phyloP scores from a whole-genome alignment of 35 echinoderm and acorn worm genomes.

The Apostichopus japonicus region DNA sequence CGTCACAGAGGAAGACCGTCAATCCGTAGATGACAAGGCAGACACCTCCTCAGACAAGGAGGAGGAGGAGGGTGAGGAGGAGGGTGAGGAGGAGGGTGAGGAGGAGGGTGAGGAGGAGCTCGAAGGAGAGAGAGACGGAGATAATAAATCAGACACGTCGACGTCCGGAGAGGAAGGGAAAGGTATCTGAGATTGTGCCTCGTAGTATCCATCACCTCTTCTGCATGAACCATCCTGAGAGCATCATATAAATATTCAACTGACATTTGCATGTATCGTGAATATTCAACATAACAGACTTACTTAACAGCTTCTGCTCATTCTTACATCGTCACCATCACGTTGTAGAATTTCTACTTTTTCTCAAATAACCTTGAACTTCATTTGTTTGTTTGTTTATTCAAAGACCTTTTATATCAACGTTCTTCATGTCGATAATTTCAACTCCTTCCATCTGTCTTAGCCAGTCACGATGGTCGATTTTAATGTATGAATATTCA shows the following conservation, averaged over 20 bases:
- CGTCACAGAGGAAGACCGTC: background rate
- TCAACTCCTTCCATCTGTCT: no score
- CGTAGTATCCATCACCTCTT: background rate
- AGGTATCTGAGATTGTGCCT: constrained; percentile 13
- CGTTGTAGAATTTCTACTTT: background rate
- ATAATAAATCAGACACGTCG: background rate
- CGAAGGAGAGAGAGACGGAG: background rate
- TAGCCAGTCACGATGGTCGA: no score
- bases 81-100: background rate
- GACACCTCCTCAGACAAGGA: background rate
- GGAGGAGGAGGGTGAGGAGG: background rate
- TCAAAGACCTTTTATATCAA: no score
- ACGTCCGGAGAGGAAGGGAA: background rate
- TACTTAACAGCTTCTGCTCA: background rate
- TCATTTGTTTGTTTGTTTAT: no score
- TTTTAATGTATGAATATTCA: no score
- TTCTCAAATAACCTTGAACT: no score
- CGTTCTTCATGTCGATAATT: no score
- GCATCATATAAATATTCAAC: background rate
- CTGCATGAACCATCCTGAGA: background rate
- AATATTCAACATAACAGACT: background rate
- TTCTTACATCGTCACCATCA: background rate
- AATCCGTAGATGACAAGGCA: background rate
- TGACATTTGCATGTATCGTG: background rate
- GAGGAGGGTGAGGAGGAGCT: background rate